Evolutionary conservation across 2,113 vertebrate genomes (phyloP).

Genomic region (Corydoras sp.): DNA sequence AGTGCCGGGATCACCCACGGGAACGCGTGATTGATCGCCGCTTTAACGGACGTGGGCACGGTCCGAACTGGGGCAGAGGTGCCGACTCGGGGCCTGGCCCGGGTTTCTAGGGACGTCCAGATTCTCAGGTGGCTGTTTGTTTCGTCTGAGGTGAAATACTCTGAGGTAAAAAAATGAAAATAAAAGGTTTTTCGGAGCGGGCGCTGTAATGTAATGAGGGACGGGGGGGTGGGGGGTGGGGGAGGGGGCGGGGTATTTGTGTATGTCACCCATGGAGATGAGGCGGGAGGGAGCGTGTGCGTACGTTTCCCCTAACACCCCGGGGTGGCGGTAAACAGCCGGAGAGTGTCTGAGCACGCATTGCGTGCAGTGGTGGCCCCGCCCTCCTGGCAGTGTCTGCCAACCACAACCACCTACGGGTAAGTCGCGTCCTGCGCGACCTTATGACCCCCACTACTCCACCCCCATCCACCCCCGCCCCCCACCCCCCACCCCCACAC

Average conservation of each 20-base stretch:
- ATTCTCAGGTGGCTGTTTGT: too few species aligned
- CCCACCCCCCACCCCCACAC: too few species aligned
- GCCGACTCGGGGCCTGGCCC: neutral
- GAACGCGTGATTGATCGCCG: too few species aligned
- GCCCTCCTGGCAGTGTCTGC: constrained; percentile 27
- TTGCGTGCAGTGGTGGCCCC: constrained; percentile 38
- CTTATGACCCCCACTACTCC: constrained; percentile 27
- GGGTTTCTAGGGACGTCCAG: neutral
- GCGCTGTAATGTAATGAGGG: neutral
- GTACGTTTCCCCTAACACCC: constrained; percentile 31
- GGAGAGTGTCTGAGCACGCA: constrained; percentile 41
- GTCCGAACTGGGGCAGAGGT: too few species aligned
- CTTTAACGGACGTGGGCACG: too few species aligned
- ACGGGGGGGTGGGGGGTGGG: neutral
- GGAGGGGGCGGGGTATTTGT: neutral
- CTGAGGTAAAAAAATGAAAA: neutral
- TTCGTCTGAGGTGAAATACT: neutral
- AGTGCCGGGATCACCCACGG: too few species aligned
- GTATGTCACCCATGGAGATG: constrained; percentile 3
- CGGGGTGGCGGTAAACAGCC: constrained; percentile 37
- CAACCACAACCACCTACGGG: constrained; percentile 37
- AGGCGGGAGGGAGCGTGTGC: constrained; percentile 22
- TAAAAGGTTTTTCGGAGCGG: neutral
- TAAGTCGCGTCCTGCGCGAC: constrained; percentile 36
- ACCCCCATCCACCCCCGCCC: too few species aligned